Base-by-base conservation (phyloP, 1,140 invertebrate species). In the Brachionus paranguensis region DNA sequence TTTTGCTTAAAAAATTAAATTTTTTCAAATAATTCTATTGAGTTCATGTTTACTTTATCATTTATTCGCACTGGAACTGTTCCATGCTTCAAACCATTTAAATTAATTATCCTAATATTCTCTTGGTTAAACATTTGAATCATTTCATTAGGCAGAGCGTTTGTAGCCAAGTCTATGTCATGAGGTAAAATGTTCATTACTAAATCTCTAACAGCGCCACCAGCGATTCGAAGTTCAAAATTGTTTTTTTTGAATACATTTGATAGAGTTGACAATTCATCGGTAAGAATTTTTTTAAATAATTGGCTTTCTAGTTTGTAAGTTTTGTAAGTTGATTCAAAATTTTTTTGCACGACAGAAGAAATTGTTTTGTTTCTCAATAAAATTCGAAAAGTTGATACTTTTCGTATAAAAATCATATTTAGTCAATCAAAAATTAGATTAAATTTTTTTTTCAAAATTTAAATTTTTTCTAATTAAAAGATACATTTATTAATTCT, bases 91-190 rank as follows among this genome's bases (percentile, higher is more conserved):
- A 98, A 96, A 12, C 97, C 97, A 86, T 93, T 95, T 43, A 91
- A 91, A 89, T 99, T 98, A 11, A 99, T 93, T 93, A 97, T 94
- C 86, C 96, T 90, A 24, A 99, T 92, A 41, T 60, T 47, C 10
- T 33, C 64, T n/a, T 27, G n/a, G 33, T 68, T 65, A 27, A 81
- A 64, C 37, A 81, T 60, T 10, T 81, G 17, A n/a, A 81, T 43
- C 78, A 81, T 81, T 91, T 99, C 90, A 20, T 93, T 91, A 0
- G 98, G 98, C 2, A 96, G 99, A 6, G 97, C 97, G 43, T 93
- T 94, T 10, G 97, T 98, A 2, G 98, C 98, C 91, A 99, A 98
- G 89, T 99, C 98, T 45, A 99, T 89, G 91, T 99, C 98, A 87
- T 93, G 93, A 1, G 97, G 97, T 55, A 90, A 88, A 72, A 92